These are phyloP conservation scores for Squalus acanthias DNA, from an alignment of 2,797 vertebrate species.

Conservation along the genomic window DNA sequence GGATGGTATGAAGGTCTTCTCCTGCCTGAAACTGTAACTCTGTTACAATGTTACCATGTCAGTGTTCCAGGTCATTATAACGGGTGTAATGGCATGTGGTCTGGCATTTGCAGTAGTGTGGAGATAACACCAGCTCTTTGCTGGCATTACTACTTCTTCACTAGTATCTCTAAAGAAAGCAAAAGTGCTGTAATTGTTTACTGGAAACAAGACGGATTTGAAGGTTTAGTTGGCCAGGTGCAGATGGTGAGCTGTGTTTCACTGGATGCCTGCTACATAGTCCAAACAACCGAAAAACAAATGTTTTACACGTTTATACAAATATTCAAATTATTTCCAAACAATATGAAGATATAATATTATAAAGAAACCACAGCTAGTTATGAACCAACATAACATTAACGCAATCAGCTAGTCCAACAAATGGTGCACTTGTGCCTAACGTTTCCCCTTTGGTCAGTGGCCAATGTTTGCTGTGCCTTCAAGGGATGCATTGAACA, in stretches of 20 bases:
- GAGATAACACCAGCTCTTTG: neutral
- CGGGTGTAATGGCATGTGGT: neutral
- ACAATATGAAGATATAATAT: neutral
- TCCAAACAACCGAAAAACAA: neutral
- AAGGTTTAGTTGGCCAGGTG: neutral
- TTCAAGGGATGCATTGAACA: neutral
- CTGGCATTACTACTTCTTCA: neutral
- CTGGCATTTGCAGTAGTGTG: neutral
- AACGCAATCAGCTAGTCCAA: neutral
- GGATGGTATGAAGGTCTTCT: neutral
- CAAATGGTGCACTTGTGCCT: neutral
- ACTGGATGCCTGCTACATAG: neutral
- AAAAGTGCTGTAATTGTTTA: neutral
- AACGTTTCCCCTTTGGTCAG: neutral
- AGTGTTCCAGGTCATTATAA: neutral
- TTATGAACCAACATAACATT: neutral
- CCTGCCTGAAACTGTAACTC: neutral
- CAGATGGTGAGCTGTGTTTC: neutral
- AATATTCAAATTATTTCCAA: neutral
- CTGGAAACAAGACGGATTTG: neutral
- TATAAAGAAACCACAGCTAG: neutral
- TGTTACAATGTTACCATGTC: neutral
- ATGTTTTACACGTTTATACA: neutral
- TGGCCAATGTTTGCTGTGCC: neutral
- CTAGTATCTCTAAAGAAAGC: neutral